A percentile compares a stretch with the other conserved stretches of the same genome.
These are phyloP conservation scores for Chouioia cunea DNA, from an alignment of 2,888 invertebrate species.

Conservation along the genomic window DNA sequence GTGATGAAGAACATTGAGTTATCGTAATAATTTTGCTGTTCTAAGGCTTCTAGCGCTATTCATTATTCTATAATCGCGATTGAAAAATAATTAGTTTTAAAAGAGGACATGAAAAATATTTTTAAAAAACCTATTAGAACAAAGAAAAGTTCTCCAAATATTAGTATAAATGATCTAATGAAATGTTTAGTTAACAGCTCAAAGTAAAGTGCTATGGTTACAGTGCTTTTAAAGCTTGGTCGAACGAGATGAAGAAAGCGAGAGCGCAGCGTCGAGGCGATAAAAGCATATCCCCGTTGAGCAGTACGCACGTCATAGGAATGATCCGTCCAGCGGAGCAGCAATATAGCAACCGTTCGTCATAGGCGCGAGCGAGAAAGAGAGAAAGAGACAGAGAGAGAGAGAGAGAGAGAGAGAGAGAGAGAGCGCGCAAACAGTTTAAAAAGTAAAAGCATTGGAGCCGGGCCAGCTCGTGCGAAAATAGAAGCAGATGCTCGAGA, in stretches of 20 bases:
- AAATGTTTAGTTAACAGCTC: no score
- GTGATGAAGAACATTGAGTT: no score
- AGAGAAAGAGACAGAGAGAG: constrained; percentile 7
- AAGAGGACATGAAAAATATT: no score
- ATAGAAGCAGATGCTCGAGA: constrained; percentile 68
- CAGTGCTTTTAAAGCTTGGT: no score
- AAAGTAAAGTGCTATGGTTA: no score
- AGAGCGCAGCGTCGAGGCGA: constrained; percentile 3
- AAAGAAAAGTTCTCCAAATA: no score
- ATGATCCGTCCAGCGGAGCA: constrained; percentile 55
- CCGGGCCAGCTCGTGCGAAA: constrained; percentile 65
- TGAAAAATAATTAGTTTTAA: no score
- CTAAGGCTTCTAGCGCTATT: no score
- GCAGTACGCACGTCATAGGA: constrained; percentile 40
- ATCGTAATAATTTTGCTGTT: no score
- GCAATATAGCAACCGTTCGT: constrained; percentile 61
- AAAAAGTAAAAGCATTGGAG: constrained; percentile 67
- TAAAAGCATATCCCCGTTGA: constrained; percentile 4
- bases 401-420: constrained; percentile 16
- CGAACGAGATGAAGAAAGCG: constrained; percentile 1
- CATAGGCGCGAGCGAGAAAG: constrained; percentile 54
- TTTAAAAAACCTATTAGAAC: no score
- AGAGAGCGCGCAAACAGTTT: constrained; percentile 51
- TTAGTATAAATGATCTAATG: no score
- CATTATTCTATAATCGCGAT: no score